Evolutionary conservation across 1,140 invertebrate genomes (phyloP), one percentile per base, ranked within the genome.

Genomic region (Temnothorax curvispinosus): DNA sequence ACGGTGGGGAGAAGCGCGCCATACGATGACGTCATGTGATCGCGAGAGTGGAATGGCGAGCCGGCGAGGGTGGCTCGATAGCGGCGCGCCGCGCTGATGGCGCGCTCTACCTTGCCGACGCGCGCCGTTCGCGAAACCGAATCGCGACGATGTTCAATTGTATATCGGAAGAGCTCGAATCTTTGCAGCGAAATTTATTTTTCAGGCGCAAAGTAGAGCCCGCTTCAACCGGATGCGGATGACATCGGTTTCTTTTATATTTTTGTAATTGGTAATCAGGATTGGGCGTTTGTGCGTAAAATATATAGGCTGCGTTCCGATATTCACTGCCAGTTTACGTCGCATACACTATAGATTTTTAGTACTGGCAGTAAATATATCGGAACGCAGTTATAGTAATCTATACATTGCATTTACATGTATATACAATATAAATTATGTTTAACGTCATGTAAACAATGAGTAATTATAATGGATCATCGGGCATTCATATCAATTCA

Each of bases 21-120:
- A 50, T 47, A 21, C 69, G 56, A 75, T 60, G 80, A 75, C 80
- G 54, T 82, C 67, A 60, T 13, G 50, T 18, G 67, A n/a, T 13
- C 44, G n/a, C 13, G 44, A 62, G 72, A 18, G 27, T 27, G 84
- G 47, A n/a, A 54, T 3, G 27, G 32, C 50, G n/a, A n/a, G n/a
- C n/a, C n/a, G n/a, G n/a, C n/a, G 52, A n/a, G 44, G 38, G 11
- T 41, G 41, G 38, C 3, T 52, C 85, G 54, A 88, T 38, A 11
- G 7, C 7, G 41, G 15, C 60, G 75, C 52, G 56, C n/a, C 54
- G 6, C 54, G 54, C 54, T 3, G 2, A 6, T 18, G 35, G 35
- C 15, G 38, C 64, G 27, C 41, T 75, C 88, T 47, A 4, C 74
- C 50, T 90, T 90, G 89, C 85, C 89, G 80, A 90, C 88, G 4